These are phyloP conservation scores for Xanthostigma xanthostigma DNA, from an alignment of 2,888 invertebrate species.

Conservation along the genomic window DNA sequence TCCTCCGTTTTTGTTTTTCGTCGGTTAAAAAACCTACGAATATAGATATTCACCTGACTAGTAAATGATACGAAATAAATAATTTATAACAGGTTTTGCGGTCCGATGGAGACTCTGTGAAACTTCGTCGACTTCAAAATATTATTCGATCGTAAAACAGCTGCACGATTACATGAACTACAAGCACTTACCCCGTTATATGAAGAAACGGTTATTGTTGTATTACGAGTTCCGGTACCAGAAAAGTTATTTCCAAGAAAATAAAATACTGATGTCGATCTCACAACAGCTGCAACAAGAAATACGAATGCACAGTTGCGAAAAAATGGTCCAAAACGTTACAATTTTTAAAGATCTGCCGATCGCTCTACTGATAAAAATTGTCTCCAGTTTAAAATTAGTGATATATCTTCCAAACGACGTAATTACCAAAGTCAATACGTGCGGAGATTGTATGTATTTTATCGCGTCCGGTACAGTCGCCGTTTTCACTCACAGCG, in stretches of 20 bases:
- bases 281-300: constrained; percentile 35
- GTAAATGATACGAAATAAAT: too few species aligned
- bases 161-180: constrained; percentile 40
- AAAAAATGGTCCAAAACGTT: constrained; percentile 37
- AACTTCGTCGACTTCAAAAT: constrained; percentile 20
- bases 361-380: constrained; percentile 29
- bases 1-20: too few species aligned
- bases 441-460: constrained; percentile 37
- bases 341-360: constrained; percentile 37
- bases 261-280: constrained; percentile 33
- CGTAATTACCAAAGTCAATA: constrained; percentile 33
- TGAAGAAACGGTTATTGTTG: constrained; percentile 35
- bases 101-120: too few species aligned
- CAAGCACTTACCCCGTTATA: constrained; percentile 35
- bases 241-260: constrained; percentile 40
- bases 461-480: constrained; percentile 40
- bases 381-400: constrained; percentile 32
- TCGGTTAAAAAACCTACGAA: too few species aligned
- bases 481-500: constrained; percentile 33
- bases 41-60: too few species aligned
- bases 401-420: constrained; percentile 38
- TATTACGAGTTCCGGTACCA: constrained; percentile 44
- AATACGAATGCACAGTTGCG: constrained; percentile 36
- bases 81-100: too few species aligned
- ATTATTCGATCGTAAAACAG: constrained; percentile 37